Conservation (phyloP, 53 echinoderm and acorn worm species). For the Echinometra lucunter region DNA sequence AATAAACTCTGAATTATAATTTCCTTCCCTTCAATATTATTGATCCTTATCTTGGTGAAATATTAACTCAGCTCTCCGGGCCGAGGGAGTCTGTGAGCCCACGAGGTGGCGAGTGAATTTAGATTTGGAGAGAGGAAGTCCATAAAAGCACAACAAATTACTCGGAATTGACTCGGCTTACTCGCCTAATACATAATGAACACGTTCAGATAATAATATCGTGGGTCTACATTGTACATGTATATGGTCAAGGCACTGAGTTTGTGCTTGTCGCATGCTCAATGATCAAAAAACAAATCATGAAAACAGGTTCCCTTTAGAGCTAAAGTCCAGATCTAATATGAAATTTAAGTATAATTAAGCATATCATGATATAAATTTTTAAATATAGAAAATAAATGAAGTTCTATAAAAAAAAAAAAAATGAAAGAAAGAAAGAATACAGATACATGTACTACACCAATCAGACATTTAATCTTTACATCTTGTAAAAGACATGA, state of each 20-base stretch:
- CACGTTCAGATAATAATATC: background rate
- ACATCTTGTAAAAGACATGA: no score
- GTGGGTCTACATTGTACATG: background rate
- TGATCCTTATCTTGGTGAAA: constrained; percentile 47
- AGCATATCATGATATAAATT: no score
- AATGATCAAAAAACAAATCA: background rate
- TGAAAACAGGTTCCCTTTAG: background rate
- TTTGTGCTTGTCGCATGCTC: background rate
- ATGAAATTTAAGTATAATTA: no score
- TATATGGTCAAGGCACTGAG: background rate
- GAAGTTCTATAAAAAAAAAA: no score
- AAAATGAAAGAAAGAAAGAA: no score
- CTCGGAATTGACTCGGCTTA: constrained; percentile 37
- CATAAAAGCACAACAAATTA: constrained; percentile 52
- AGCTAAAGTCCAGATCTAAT: background rate
- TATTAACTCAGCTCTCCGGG: constrained; percentile 48
- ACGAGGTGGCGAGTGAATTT: constrained; percentile 58
- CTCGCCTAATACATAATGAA: background rate
- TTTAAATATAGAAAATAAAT: no score
- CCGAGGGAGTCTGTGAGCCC: constrained; percentile 45
- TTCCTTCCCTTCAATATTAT: constrained; percentile 51
- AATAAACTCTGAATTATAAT: constrained; percentile 58
- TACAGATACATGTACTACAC: no score
- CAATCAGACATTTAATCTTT: no score
- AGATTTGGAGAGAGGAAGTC: constrained; percentile 46